Conservation (phyloP, 2,797 vertebrate species). For the Eulemur mongoz region DNA sequence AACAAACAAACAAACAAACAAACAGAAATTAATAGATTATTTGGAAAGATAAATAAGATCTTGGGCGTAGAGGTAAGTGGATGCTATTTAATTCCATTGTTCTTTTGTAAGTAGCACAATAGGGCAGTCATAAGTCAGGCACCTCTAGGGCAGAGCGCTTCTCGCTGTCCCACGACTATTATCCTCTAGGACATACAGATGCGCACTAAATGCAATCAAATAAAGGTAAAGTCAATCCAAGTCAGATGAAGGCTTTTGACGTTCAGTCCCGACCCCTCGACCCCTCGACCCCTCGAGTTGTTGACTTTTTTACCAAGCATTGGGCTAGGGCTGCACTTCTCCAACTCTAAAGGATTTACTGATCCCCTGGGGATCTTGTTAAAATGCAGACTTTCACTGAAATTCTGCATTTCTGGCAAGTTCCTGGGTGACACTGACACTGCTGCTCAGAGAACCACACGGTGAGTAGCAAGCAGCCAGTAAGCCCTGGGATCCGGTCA, state of each 20-base stretch:
- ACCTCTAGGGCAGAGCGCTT: background rate
- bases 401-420: background rate
- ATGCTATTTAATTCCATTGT: background rate
- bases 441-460: background rate
- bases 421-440: background rate
- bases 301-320: background rate
- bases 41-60: background rate
- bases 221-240: background rate
- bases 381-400: background rate
- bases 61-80: background rate
- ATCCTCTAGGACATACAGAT: background rate
- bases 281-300: fast-evolving
- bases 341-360: background rate
- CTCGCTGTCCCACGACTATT: background rate
- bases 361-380: background rate
- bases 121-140: background rate
- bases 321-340: background rate
- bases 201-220: background rate
- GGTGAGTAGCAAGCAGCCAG: background rate
- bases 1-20: background rate
- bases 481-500: background rate
- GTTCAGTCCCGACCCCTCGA: fast-evolving
- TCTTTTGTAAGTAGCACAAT: background rate
- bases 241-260: background rate
- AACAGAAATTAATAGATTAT: background rate